Evolutionary conservation across 2,888 invertebrate species (phyloP).

Genomic region (Synergus umbraculus): DNA sequence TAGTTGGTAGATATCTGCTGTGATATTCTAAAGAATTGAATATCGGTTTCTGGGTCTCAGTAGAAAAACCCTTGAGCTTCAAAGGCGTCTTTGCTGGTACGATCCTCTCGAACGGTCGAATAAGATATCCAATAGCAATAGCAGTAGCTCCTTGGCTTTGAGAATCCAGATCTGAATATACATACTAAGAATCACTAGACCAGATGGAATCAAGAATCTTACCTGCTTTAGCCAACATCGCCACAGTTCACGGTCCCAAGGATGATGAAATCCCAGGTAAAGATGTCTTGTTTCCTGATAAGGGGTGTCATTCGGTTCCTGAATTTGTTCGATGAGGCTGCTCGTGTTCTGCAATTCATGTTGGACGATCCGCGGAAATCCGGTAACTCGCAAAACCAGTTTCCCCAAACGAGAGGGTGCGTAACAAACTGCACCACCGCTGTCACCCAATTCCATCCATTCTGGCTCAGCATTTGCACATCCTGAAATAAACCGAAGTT

Average conservation of each 20-base stretch:
- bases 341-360: constrained; percentile 53
- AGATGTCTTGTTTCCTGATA: constrained; percentile 78
- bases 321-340: constrained; percentile 42
- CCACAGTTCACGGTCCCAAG: constrained; percentile 85
- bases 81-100: not conserved
- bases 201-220: constrained; percentile 53
- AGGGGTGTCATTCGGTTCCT: constrained; percentile 54
- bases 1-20: not conserved
- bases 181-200: not conserved
- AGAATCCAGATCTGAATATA: not conserved
- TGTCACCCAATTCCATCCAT: constrained; percentile 73
- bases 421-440: constrained; percentile 72
- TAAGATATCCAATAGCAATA: constrained; percentile 5
- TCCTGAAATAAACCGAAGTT: constrained; percentile 59
- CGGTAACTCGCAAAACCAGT: constrained; percentile 77
- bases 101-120: not conserved
- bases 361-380: constrained; percentile 71
- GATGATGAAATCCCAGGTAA: constrained; percentile 83
- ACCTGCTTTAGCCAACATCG: constrained; percentile 83
- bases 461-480: constrained; percentile 71
- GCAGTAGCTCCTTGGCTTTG: not conserved
- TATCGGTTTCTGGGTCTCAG: not conserved
- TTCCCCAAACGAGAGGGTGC: constrained; percentile 76
- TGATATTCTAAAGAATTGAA: not conserved
- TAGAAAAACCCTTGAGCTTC: constrained; percentile 7